Evolutionary conservation across 2,797 vertebrate species (phyloP).

Genomic region (Pygocentrus nattereri): DNA sequence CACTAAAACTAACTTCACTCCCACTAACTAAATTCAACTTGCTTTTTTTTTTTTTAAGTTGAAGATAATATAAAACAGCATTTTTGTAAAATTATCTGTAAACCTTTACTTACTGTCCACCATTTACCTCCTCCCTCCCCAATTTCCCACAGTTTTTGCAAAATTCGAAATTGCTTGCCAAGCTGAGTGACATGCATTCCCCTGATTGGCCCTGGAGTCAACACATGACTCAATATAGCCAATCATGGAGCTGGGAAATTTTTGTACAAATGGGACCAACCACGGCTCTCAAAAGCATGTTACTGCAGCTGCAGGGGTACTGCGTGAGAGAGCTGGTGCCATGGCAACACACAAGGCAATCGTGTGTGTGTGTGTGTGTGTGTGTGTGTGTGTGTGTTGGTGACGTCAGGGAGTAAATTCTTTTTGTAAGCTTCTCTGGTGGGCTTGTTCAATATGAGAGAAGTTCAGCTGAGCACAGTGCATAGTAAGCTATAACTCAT

Average conservation of each 20-base stretch:
- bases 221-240: conserved; percentile 66
- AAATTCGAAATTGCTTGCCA: conserved; percentile 75
- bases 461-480: not conserved
- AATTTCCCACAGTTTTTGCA: conserved; percentile 69
- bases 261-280: conserved; percentile 70
- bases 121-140: conserved; percentile 55
- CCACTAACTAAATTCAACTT: too few species aligned
- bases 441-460: not conserved
- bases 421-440: conserved; percentile 15
- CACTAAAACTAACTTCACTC: too few species aligned
- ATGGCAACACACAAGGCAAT: conserved; percentile 80
- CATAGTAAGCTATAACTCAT: conserved; percentile 1
- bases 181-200: conserved; percentile 76
- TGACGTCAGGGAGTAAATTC: not conserved
- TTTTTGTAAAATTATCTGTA: not conserved
- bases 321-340: conserved; percentile 71
- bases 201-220: conserved; percentile 68
- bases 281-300: conserved; percentile 70
- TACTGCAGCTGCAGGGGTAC: conserved; percentile 75
- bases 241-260: conserved; percentile 73
- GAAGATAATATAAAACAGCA: not conserved
- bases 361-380: conserved; percentile 51
- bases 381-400: conserved; percentile 8
- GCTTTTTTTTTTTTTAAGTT: too few species aligned
- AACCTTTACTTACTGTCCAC: not conserved